A percentile compares a stretch with the other conserved stretches of the same genome.
phyloP scores from a whole-genome alignment of 64 coral and sea anemone species.

The Dendrophyllia cribrosa region DNA sequence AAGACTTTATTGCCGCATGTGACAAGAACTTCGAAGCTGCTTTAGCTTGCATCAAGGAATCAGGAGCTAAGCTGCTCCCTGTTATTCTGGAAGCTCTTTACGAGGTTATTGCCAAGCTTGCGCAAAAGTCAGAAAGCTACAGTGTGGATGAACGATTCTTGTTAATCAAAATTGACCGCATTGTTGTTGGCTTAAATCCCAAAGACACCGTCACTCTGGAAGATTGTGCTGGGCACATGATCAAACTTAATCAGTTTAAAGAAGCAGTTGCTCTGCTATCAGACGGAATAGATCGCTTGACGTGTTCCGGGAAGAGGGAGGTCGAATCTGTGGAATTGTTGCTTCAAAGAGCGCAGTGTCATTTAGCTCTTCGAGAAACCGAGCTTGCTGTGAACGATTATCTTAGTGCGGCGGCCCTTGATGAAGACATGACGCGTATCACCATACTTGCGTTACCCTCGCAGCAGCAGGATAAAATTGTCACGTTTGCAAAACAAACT shows the following conservation, averaged over 20 bases:
- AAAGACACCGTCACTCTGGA: constrained; percentile 29
- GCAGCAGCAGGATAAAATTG: constrained; percentile 37
- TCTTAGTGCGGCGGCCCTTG: constrained; percentile 56
- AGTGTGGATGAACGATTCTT: constrained; percentile 33
- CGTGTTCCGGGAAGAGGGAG: neutral
- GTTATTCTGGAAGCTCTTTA: constrained; percentile 76
- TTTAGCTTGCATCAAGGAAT: constrained; percentile 56
- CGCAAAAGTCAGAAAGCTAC: constrained; percentile 28
- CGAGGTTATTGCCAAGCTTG: constrained; percentile 49
- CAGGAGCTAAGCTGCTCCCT: constrained; percentile 44
- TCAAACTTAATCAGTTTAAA: constrained; percentile 62
- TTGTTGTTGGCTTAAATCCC: constrained; percentile 71
- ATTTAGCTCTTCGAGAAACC: constrained; percentile 58
- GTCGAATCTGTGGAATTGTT: constrained; percentile 57
- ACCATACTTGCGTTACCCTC: constrained; percentile 52
- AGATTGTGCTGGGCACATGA: constrained; percentile 58
- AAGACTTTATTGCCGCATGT: constrained; percentile 66
- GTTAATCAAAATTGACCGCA: constrained; percentile 72
- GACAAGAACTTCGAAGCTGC: constrained; percentile 52
- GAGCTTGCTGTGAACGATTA: constrained; percentile 78
- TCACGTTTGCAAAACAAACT: constrained; percentile 48
- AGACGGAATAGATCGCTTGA: constrained; percentile 56
- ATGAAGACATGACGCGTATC: constrained; percentile 62
- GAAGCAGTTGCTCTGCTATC: constrained; percentile 71
- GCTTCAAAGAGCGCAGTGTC: constrained; percentile 70